Evolutionary conservation across 2,888 invertebrate genomes (phyloP).

Genomic region (Frankliniella intonsa): DNA sequence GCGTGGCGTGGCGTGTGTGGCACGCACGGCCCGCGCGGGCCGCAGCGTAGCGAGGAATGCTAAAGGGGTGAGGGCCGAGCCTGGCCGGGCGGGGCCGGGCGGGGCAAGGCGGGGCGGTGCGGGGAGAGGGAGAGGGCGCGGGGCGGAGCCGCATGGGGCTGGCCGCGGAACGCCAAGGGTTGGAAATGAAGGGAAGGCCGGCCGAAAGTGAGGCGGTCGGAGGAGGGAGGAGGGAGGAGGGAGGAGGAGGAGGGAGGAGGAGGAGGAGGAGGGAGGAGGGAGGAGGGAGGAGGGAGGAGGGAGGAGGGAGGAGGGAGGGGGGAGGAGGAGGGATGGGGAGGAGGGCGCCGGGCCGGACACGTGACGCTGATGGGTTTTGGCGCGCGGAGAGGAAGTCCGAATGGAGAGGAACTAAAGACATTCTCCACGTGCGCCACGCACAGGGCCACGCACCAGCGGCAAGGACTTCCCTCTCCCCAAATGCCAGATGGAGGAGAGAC

Average conservation of each 20-base stretch:
- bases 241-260: neutral
- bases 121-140: neutral
- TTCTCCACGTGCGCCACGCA: too few relatives aligned
- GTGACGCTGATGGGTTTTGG: neutral
- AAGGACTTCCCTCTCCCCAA: too few relatives aligned
- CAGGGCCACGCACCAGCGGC: too few relatives aligned
- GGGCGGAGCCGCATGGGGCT: neutral
- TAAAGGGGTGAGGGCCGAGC: neutral
- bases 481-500: too few relatives aligned
- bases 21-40: neutral
- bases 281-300: neutral
- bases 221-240: neutral
- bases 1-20: too few relatives aligned
- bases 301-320: neutral
- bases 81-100: neutral
- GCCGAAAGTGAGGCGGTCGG: too few relatives aligned
- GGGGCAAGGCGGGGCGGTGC: neutral
- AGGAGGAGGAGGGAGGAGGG: too few relatives aligned
- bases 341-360: neutral
- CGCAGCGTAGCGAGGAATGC: neutral
- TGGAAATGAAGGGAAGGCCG: neutral
- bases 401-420: too few relatives aligned
- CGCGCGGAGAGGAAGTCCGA: too few relatives aligned
- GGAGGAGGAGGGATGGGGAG: too few relatives aligned
- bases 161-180: neutral